Evolutionary conservation across 2,888 invertebrate genomes (phyloP), one percentile per base, ranked within the genome.

Genomic region (Neoascia interrupta): DNA sequence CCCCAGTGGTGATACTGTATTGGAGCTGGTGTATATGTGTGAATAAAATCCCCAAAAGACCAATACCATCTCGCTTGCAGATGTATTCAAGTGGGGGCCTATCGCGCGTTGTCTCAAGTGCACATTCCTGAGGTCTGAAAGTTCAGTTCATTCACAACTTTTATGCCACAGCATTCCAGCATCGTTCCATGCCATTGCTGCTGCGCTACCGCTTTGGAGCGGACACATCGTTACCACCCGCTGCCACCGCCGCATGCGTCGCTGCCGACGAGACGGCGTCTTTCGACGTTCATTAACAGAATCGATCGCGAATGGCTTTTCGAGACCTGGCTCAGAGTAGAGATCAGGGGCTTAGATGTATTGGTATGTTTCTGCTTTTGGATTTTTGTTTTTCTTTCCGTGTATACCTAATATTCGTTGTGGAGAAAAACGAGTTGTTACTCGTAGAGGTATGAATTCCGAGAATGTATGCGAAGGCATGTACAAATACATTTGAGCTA

Each of bases 61-160:
- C n/a, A n/a, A n/a, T n/a, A n/a, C n/a, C n/a, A 51, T 16, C 61
- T 73, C 64, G 49, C 53, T 51, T 75, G 31, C 64, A 26, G 26
- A 26, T 26, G 26, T n/a, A n/a, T n/a, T n/a, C n/a, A n/a, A n/a
- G 26, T 26, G 8, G 4, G 26, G 26, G 26, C 8, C 8, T 31
- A 31, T 31, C 10, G 31, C 8, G 31, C 31, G 84, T 83, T 82
- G 83, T 85, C 84, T 84, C 85, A 85, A 85, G 84, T 83, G 84
- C 85, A 83, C 87, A 86, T 86, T 87, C 86, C 86, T 83, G 84
- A 85, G 84, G 84, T 86, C 83, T 84, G 84, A 84, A 84, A 85
- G 79, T 79, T 85, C 84, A 85, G 84, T 87, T 87, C 87, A 87
- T 88, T 87, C 87, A 87, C 86, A 87, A 87, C 84, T 86, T 85